Evolutionary conservation across 2,888 invertebrate species (phyloP).

Genomic region (Eilema caniola): DNA sequence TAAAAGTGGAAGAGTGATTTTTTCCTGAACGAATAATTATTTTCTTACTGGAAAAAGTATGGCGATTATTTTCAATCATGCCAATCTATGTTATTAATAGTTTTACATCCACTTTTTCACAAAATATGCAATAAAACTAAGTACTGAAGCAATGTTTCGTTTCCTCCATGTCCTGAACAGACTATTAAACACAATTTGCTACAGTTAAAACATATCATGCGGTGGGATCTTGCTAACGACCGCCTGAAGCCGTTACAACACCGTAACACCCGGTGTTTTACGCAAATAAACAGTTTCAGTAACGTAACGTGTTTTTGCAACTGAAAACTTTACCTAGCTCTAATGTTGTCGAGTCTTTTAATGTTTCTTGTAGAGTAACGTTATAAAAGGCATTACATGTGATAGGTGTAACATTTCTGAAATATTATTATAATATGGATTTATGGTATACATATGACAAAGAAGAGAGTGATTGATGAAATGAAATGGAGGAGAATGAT

Average conservation of each 20-base stretch:
- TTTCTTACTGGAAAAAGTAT: too few relatives aligned
- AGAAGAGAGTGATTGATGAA: too few relatives aligned
- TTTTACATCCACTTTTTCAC: background rate
- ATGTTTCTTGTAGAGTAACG: slow-evolving; percentile 46
- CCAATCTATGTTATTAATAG: background rate
- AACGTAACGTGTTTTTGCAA: slow-evolving; percentile 29
- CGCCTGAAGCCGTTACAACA: slow-evolving; percentile 56
- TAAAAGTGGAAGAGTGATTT: too few relatives aligned
- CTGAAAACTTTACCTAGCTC: slow-evolving; percentile 34
- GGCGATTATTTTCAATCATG: background rate
- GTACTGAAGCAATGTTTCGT: background rate
- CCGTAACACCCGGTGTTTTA: slow-evolving; percentile 48
- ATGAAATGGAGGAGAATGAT: too few relatives aligned
- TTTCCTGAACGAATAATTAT: too few relatives aligned
- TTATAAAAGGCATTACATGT: background rate
- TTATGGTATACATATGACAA: too few relatives aligned
- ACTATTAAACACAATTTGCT: slow-evolving; percentile 26
- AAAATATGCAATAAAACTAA: background rate
- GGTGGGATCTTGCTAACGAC: slow-evolving; percentile 61
- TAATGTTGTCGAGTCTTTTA: slow-evolving; percentile 34
- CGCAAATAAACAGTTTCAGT: slow-evolving; percentile 50
- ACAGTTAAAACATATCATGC: slow-evolving; percentile 52
- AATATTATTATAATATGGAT: too few relatives aligned
- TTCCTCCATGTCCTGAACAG: slow-evolving; percentile 19
- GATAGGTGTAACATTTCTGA: too few relatives aligned